Conservation (phyloP, 2,888 invertebrate genomes). For the Serrognathus titanus region DNA sequence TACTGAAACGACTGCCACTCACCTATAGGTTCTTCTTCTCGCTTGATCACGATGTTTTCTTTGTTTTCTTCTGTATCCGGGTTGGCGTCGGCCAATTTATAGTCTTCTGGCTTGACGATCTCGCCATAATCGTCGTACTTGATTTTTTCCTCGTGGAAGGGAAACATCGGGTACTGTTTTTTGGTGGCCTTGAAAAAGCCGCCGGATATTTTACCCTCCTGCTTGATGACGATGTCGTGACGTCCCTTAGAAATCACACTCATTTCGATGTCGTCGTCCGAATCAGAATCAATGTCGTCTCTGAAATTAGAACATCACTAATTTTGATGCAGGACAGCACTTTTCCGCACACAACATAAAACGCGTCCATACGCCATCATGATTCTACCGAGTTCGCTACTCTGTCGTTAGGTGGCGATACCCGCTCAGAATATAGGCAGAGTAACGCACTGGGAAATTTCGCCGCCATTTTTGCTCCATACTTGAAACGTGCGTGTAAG, state of each 20-base stretch:
- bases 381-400: no score
- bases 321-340: no score
- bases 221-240: conserved; percentile 85
- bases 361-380: no score
- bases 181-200: conserved; percentile 87
- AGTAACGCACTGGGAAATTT: no score
- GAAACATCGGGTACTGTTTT: conserved; percentile 96
- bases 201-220: conserved; percentile 60
- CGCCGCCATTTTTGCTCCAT: no score
- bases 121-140: conserved; percentile 96
- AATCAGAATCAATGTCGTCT: conserved; percentile 74
- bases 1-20: not conserved
- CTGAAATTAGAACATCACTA: conserved; percentile 42
- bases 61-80: conserved; percentile 67
- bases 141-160: conserved; percentile 86
- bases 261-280: conserved; percentile 81
- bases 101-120: conserved; percentile 89
- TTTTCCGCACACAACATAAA: no score
- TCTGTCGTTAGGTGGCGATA: no score
- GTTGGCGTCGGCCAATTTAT: conserved; percentile 72
- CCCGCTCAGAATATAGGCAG: no score
- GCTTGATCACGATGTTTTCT: conserved; percentile 62
- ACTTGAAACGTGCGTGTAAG: no score
- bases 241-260: conserved; percentile 74
- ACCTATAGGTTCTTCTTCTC: conserved; percentile 51